A percentile compares a stretch with the other conserved stretches of the same genome.
Conservation (phyloP, 1,140 invertebrate genomes). For the Drosophila equinoxialis region DNA sequence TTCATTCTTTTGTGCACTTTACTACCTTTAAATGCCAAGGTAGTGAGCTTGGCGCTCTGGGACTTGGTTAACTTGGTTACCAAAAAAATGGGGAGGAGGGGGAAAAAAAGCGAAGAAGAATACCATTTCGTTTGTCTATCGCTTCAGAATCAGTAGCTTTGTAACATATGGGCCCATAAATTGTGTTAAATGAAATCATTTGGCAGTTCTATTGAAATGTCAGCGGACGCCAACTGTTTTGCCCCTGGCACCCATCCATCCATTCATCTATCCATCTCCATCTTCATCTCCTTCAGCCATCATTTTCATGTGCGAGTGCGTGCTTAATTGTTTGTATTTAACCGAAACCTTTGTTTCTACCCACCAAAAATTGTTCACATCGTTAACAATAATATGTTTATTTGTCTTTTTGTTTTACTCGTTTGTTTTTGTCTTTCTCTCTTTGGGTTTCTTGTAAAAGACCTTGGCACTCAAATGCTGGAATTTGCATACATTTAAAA, state of each 20-base stretch:
- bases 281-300: conserved; percentile 24
- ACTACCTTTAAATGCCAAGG: conserved; percentile 72
- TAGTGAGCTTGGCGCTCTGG: conserved; percentile 43
- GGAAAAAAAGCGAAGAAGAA: background rate
- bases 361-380: conserved; percentile 61
- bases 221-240: conserved; percentile 31
- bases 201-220: conserved; percentile 69
- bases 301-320: conserved; percentile 62
- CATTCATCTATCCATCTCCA: too few species aligned
- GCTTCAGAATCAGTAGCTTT: conserved; percentile 45
- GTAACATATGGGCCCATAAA: conserved; percentile 37
- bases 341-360: conserved; percentile 57
- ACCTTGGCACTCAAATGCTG: conserved; percentile 71
- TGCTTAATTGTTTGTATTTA: conserved; percentile 68
- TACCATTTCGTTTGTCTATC: conserved; percentile 14
- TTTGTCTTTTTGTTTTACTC: conserved; percentile 39
- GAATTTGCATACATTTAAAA: conserved; percentile 69
- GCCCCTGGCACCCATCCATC: conserved; percentile 23
- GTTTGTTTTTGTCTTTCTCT: conserved; percentile 29
- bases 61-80: conserved; percentile 47
- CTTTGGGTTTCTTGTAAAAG: conserved; percentile 63
- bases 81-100: background rate
- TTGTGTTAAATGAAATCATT: conserved; percentile 69
- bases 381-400: conserved; percentile 65
- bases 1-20: conserved; percentile 66